These are phyloP conservation scores for Meandrina meandrites DNA, from an alignment of 92 coral and sea anemone genomes.

Conservation along the genomic window DNA sequence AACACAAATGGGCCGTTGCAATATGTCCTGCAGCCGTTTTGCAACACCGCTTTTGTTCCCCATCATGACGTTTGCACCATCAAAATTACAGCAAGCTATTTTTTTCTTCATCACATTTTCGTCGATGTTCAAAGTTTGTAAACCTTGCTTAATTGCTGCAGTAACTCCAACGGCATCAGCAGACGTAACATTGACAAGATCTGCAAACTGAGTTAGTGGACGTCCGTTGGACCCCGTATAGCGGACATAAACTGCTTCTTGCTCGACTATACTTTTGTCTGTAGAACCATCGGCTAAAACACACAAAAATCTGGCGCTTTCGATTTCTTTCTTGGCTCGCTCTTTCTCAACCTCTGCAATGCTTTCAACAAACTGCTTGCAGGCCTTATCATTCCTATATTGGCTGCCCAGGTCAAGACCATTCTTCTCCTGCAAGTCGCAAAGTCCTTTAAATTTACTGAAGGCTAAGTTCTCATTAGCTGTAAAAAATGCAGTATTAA, in stretches of 20 bases:
- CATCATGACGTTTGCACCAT: conserved; percentile 44
- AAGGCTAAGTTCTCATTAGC: conserved; percentile 40
- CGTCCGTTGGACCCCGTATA: conserved; percentile 30
- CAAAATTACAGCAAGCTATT: conserved; percentile 35
- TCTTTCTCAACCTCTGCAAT: conserved; percentile 26
- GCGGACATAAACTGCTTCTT: conserved; percentile 38
- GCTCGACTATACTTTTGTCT: conserved; percentile 37
- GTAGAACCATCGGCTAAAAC: conserved; percentile 42
- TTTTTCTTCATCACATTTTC: conserved; percentile 24
- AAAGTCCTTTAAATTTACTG: conserved; percentile 35
- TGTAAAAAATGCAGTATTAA: conserved; percentile 37
- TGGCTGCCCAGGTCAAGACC: conserved; percentile 33
- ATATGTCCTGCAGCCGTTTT: conserved; percentile 26
- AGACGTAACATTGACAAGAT: conserved; percentile 32
- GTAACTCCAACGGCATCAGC: conserved; percentile 40
- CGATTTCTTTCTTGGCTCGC: conserved; percentile 12
- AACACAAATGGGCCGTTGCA: conserved; percentile 27
- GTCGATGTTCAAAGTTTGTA: conserved; percentile 16
- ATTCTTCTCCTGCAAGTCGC: conserved; percentile 45
- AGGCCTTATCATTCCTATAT: conserved; percentile 33
- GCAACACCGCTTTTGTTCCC: conserved; percentile 44
- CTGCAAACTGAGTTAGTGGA: conserved; percentile 33
- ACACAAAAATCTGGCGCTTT: conserved; percentile 40
- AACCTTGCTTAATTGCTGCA: conserved; percentile 10
- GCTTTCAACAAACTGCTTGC: conserved; percentile 29